Evolutionary conservation across 2,888 invertebrate genomes (phyloP), one percentile per base, ranked within the genome.

Genomic region (Tupiocoris notatus): DNA sequence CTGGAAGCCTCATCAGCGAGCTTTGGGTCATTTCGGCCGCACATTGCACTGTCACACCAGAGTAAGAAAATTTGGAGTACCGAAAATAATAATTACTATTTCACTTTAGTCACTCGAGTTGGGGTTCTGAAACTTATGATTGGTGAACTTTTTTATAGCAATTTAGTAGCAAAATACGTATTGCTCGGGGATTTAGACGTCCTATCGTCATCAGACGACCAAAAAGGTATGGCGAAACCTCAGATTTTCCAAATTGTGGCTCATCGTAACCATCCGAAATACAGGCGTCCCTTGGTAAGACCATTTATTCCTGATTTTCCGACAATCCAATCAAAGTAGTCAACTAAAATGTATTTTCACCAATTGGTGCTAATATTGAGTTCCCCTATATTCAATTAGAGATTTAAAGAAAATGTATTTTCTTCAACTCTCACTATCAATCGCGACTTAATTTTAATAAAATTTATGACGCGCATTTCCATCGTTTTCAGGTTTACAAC

Each of bases 221-320:
- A 79, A 0, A 84, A 83, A 0, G 88, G 88, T 64, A 86, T 85
- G 0, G 86, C 86, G 0, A 80, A 81, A 9, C 86, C 87, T 65
- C 83, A 82, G 73, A 84, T 87, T 78, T 85, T 85, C 1, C 82
- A 79, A 17, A 81, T 85, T 12, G 79, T 76, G 23, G 79, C 81
- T 0, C 84, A 87, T 7, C 83, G 85, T 77, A 82, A 83, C 0
- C 88, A 90, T 80, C 89, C 89, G 0, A 81, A 84, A 0, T 90
- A 89, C 83, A 82, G 81, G 0, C 21, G 18, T n/a, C 65, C n/a
- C 2, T 59, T 20, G n/a, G 59, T 59, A 39, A 39, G 39, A 7
- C n/a, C n/a, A n/a, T n/a, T n/a, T n/a, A n/a, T n/a, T n/a, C n/a
- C n/a, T n/a, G n/a, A n/a, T n/a, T n/a, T n/a, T n/a, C n/a, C n/a